These are phyloP conservation scores for Asarcornis scutulata DNA, from an alignment of 2,113 vertebrate species.

Conservation along the genomic window DNA sequence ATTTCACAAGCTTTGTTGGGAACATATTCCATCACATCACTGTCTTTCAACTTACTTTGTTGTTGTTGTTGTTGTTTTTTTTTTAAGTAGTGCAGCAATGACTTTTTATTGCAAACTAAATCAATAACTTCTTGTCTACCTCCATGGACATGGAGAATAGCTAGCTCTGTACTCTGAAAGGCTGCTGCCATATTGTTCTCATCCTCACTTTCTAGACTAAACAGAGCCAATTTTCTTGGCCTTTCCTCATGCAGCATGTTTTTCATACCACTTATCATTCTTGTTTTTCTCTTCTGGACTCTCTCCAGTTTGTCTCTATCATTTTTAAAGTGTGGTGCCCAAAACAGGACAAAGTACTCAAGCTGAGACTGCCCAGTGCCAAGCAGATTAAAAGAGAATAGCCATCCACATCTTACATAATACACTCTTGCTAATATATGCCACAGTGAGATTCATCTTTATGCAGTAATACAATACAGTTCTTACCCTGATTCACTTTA, in stretches of 20 bases:
- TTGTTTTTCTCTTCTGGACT: neutral
- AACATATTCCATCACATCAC: neutral
- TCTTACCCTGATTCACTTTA: neutral
- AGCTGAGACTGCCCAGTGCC: neutral
- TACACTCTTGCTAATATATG: neutral
- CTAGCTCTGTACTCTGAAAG: neutral
- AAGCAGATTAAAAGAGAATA: neutral
- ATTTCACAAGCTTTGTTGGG: neutral
- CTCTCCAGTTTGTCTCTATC: neutral
- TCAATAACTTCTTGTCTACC: neutral
- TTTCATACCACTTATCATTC: neutral
- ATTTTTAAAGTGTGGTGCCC: neutral
- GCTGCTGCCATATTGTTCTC: neutral
- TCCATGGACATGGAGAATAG: neutral
- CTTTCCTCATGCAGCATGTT: neutral
- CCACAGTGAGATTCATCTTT: neutral
- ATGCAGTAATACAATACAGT: neutral
- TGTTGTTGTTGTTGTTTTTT: neutral
- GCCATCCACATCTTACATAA: neutral
- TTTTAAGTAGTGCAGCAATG: neutral
- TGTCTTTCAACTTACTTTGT: neutral
- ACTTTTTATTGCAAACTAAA: neutral
- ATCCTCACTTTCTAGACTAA: slow-evolving; percentile 12
- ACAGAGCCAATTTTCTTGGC: neutral
- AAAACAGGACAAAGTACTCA: slow-evolving; percentile 1